Percentiles rank a stretch among this genome's conserved stretches.
Evolutionary conservation across 2,113 vertebrate species (phyloP).

Genomic region (Xenopus tropicalis): UCB_Xtro_10.0 CM004445.2:89888001-89888500

Average conservation of each 20-base stretch:
- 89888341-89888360: constrained; percentile 76
- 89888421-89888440: constrained; percentile 70
- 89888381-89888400: constrained; percentile 85
- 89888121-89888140: constrained; percentile 93
- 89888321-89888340: constrained; percentile 87
- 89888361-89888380: constrained; percentile 95
- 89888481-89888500: constrained; percentile 72
- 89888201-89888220: constrained; percentile 89
- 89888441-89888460: constrained; percentile 65
- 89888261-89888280: constrained; percentile 89
- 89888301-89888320: constrained; percentile 82
- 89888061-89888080: constrained; percentile 53
- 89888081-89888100: constrained; percentile 75
- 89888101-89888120: constrained; percentile 78
- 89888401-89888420: constrained; percentile 68
- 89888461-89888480: constrained; percentile 61
- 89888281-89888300: constrained; percentile 89
- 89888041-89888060: constrained; percentile 55
- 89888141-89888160: constrained; percentile 84
- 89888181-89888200: constrained; percentile 87
- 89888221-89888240: constrained; percentile 70
- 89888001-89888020: constrained; percentile 53
- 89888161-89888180: constrained; percentile 79
- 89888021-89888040: constrained; percentile 48
- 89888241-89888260: constrained; percentile 87